Conservation (phyloP, 2,113 vertebrate species). For the Nyctibius bracteatus region DNA sequence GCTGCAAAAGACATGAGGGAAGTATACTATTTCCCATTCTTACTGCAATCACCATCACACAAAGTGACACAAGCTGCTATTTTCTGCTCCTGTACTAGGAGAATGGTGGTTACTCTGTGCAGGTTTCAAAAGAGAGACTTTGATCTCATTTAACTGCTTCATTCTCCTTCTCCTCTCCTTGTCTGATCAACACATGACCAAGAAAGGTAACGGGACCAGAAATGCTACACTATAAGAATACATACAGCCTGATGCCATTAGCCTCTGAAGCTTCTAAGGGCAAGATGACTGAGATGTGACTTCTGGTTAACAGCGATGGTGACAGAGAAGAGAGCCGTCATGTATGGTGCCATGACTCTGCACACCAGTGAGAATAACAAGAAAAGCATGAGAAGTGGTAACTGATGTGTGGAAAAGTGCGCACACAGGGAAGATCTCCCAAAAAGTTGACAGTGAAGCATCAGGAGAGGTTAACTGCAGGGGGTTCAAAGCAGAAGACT, state of each 20-base stretch:
- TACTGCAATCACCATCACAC: not conserved
- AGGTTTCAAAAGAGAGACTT: not conserved
- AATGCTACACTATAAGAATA: not conserved
- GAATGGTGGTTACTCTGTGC: not conserved
- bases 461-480: not conserved
- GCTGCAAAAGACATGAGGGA: conserved; percentile 4
- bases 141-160: not conserved
- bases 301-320: not conserved
- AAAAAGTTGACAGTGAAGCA: not conserved
- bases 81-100: not conserved
- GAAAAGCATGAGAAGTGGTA: not conserved
- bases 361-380: not conserved
- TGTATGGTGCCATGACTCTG: not conserved
- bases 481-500: not conserved
- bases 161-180: not conserved
- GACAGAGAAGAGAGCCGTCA: not conserved
- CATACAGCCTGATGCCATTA: not conserved
- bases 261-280: not conserved
- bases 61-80: conserved; percentile 1
- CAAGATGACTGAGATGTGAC: not conserved
- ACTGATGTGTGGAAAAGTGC: not conserved
- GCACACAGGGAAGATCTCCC: not conserved
- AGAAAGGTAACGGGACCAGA: not conserved
- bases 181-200: not conserved
- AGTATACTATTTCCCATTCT: conserved; percentile 27